Base-by-base conservation (phyloP, 2,113 vertebrate species). In the Oxygymnocypris stewartii region DNA sequence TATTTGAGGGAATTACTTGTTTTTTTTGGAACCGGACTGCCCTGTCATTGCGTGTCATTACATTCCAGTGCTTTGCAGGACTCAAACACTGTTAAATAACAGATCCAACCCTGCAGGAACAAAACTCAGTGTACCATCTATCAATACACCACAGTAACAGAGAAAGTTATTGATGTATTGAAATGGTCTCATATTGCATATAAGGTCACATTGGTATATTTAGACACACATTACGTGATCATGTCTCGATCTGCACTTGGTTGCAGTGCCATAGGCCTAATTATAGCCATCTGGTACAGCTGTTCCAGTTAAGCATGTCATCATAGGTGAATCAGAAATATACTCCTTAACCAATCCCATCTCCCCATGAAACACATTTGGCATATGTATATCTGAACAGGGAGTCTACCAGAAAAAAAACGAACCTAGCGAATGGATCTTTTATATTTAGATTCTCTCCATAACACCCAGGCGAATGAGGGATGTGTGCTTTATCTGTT, bases 11-110 rank as follows among this genome's bases (percentile, higher is more conserved):
- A 85, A 85, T 28, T 86, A 49, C 42, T 6, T 79, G 49, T 31
- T 16, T 9, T 76, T 47, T 67, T 87, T 40, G 10, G 20, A 84
- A 57, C 42, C 14, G 37, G 51, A 79, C 25, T 63, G 31, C 28
- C 14, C 85, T 87, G 91, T 88, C 80, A 88, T 71, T 42, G 31
- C 85, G 89, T 89, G 91, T 87, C 79, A 88, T 78, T 37, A 31
- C 85, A 90, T 76, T 63, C 44, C 54, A 59, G 49, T 44, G n/a
- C 61, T 82, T 44, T 57, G 6, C 8, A 61, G 63, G 20, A 71
- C 47, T 69, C 44, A 86, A 74, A 37, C 76, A 6, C 49, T 61
- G 47, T 81, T 59, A 71, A 80, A 73, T 73, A 86, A 79, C 44
- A 57, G 10, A n/a, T 73, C 82, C 16, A 73, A n/a, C 82, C 67